Percentiles rank a stretch among this genome's conserved stretches.
Conservation (phyloP, 2,113 vertebrate genomes). For the Tetrao urogallus region DNA sequence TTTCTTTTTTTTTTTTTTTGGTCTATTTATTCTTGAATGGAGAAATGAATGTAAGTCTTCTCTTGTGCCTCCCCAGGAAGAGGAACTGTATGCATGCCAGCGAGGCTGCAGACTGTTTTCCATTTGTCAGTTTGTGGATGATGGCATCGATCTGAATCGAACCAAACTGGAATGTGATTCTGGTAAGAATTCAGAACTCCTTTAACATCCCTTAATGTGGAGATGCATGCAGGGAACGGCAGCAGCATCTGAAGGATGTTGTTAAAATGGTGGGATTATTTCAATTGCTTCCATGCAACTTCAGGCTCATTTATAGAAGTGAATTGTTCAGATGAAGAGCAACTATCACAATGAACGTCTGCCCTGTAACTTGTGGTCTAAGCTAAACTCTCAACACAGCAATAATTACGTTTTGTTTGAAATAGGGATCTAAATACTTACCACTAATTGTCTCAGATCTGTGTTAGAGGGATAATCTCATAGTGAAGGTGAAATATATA, state of each 20-base stretch:
- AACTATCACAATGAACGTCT: not conserved
- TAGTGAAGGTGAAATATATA: not conserved
- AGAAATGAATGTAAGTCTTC: slow-evolving; percentile 40
- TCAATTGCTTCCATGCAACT: not conserved
- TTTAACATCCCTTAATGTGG: not conserved
- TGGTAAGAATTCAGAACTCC: slow-evolving; percentile 79
- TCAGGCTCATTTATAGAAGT: not conserved
- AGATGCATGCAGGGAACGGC: not conserved
- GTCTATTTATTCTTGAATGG: not conserved
- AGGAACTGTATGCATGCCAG: slow-evolving; percentile 94
- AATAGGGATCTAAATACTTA: not conserved
- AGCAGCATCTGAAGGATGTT: fast-evolving
- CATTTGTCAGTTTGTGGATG: slow-evolving; percentile 97
- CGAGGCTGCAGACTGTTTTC: slow-evolving; percentile 97
- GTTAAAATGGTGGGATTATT: not conserved
- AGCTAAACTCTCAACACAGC: not conserved
- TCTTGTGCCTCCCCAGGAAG: slow-evolving; percentile 83
- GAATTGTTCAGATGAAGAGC: not conserved
- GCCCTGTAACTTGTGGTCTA: not conserved
- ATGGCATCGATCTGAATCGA: slow-evolving; percentile 90
- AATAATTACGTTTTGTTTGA: not conserved
- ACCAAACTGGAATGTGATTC: slow-evolving; percentile 94
- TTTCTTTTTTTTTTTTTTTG: not conserved
- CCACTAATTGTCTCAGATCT: not conserved
- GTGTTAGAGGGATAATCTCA: not conserved